Percentiles rank a stretch among this genome's conserved stretches.
Evolutionary conservation across 2,888 invertebrate species (phyloP).

Genomic region (Helleia helle): DNA sequence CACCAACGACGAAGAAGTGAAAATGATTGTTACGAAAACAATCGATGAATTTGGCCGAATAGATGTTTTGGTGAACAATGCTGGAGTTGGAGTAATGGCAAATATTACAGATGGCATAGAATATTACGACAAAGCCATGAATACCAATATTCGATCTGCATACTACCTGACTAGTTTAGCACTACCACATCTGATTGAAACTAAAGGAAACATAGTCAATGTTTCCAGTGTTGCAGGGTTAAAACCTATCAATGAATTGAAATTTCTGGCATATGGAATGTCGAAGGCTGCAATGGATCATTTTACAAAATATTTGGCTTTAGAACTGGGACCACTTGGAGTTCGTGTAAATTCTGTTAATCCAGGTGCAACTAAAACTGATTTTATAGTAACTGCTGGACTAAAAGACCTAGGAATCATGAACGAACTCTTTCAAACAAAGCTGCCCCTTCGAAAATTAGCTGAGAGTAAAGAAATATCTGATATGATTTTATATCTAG

Average conservation of each 20-base stretch:
- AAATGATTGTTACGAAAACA: slow-evolving; percentile 77
- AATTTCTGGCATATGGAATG: slow-evolving; percentile 89
- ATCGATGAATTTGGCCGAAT: slow-evolving; percentile 78
- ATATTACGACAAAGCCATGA: slow-evolving; percentile 88
- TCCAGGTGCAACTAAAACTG: slow-evolving; percentile 92
- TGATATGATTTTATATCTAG: slow-evolving; percentile 89
- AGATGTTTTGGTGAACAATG: slow-evolving; percentile 89
- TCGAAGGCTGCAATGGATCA: slow-evolving; percentile 96
- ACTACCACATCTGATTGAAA: slow-evolving; percentile 84
- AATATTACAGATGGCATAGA: slow-evolving; percentile 86
- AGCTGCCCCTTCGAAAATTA: slow-evolving; percentile 90
- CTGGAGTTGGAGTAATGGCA: slow-evolving; percentile 84
- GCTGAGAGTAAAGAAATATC: slow-evolving; percentile 90
- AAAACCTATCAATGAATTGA: slow-evolving; percentile 72
- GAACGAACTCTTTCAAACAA: slow-evolving; percentile 70
- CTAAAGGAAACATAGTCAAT: slow-evolving; percentile 91
- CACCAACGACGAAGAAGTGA: slow-evolving; percentile 78
- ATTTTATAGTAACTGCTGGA: slow-evolving; percentile 76
- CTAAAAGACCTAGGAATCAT: slow-evolving; percentile 75
- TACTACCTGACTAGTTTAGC: slow-evolving; percentile 87
- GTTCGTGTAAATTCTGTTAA: slow-evolving; percentile 93
- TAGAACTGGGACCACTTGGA: slow-evolving; percentile 83
- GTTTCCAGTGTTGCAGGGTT: slow-evolving; percentile 92
- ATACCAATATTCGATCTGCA: slow-evolving; percentile 85
- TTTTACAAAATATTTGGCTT: slow-evolving; percentile 89